Base-by-base conservation (phyloP, 1,140 invertebrate species). In the Camponotus floridanus region DNA sequence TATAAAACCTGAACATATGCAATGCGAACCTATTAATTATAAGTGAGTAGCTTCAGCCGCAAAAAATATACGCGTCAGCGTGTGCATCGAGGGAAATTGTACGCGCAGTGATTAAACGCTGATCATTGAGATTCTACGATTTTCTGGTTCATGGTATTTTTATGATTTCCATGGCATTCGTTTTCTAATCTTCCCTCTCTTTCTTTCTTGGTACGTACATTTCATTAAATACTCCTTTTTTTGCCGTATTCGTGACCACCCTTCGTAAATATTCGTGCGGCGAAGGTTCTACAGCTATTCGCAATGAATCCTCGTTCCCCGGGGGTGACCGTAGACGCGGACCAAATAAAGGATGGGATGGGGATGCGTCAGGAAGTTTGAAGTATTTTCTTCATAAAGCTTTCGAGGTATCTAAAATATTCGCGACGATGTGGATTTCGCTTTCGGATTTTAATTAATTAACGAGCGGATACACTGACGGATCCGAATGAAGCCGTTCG, bases 401-500 rank as follows among this genome's bases (percentile, higher is more conserved):
- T 57, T 70, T 42, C 55, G 85, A 85, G 78, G 81, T 90, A 89
- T 87, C 79, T 70, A 70, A 89, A 79, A 86, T 80, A 83, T 84
- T 64, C 79, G 73, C 76, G 68, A 81, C 87, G 71, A 67, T 78
- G 79, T 39, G 73, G 84, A 89, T 86, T 86, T 87, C 51, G 36
- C 36, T n/a, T 45, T 15, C 13, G 83, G 86, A 87, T 90, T 90
- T 86, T 91, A 91, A 91, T 91, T 91, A 91, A 91, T 91, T 90
- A 91, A 85, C 78, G 78, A n/a, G 26, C 21, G 71, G n/a, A 76
- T 57, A 62, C 33, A 36, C 45, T 36, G 59, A 15, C 36, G 45
- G 68, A 83, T 76, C 70, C 81, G 57, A 42, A 62, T 62, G 61
- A 68, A 67, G 61, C 7, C 39, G 45, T 81, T 62, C 18, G 81